Percentiles rank a stretch among this genome's conserved stretches.
phyloP scores from a whole-genome alignment of 2,113 vertebrate genomes.

The Steatornis caripensis region DNA sequence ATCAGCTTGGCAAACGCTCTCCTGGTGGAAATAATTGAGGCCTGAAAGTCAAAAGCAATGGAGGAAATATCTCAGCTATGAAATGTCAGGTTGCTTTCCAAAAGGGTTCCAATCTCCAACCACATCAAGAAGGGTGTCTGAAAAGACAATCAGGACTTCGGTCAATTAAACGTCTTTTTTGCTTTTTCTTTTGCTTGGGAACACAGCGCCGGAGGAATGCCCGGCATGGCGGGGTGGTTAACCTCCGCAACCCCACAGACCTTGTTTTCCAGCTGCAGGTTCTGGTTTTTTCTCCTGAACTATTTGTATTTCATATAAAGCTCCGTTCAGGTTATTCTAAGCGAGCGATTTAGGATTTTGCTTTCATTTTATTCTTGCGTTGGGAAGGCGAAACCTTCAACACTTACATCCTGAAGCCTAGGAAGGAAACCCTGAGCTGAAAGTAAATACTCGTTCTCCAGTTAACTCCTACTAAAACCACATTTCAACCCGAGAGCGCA shows the following conservation, averaged over 20 bases:
- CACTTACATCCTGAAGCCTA: neutral
- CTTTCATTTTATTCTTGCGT: slow-evolving; percentile 30
- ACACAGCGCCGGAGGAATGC: slow-evolving; percentile 40
- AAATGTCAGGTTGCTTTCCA: slow-evolving; percentile 72
- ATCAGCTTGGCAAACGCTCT: slow-evolving; percentile 53
- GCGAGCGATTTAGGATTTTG: neutral
- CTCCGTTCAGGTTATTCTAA: slow-evolving; percentile 33
- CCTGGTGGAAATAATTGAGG: slow-evolving; percentile 60
- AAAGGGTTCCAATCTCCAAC: slow-evolving; percentile 69
- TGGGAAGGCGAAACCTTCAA: slow-evolving; percentile 18
- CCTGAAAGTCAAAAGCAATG: slow-evolving; percentile 60
- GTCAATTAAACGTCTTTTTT: slow-evolving; percentile 51
- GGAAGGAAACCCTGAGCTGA: slow-evolving; percentile 37
- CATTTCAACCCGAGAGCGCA: neutral
- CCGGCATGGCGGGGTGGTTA: neutral
- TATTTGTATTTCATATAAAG: slow-evolving; percentile 32
- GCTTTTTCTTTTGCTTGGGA: slow-evolving; percentile 10
- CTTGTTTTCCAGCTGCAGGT: slow-evolving; percentile 45
- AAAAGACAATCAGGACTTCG: slow-evolving; percentile 71
- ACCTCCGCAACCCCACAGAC: slow-evolving; percentile 2
- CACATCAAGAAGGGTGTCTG: slow-evolving; percentile 76
- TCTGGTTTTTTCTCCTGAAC: neutral
- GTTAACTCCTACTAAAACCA: neutral
- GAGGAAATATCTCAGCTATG: slow-evolving; percentile 75
- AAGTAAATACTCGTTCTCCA: neutral